These are phyloP conservation scores for Tamandua tetradactyla DNA, from an alignment of 2,797 vertebrate species.

Conservation along the genomic window DNA sequence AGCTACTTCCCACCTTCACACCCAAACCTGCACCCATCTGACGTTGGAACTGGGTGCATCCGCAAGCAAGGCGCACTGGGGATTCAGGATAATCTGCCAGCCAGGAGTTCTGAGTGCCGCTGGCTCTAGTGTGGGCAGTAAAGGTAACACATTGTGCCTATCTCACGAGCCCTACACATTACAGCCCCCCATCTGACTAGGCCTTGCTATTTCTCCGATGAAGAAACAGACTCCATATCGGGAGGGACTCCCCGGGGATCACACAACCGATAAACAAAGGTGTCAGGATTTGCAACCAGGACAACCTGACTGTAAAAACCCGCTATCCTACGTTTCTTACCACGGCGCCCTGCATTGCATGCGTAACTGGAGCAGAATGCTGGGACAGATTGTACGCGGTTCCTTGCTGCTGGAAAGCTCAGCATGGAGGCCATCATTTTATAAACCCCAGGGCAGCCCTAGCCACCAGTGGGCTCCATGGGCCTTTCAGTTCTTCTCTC, in stretches of 20 bases:
- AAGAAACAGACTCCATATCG: not conserved
- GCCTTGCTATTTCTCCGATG: not conserved
- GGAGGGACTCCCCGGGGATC: not conserved
- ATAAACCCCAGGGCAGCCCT: not conserved
- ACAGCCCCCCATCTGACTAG: not conserved
- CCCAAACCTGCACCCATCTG: not conserved
- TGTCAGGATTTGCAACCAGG: not conserved
- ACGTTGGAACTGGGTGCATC: fast-evolving
- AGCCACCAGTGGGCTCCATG: fast-evolving
- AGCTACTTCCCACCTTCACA: not conserved
- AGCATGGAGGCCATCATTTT: not conserved
- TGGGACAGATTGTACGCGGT: not conserved
- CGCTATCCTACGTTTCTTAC: too few relatives aligned
- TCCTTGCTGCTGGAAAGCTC: not conserved
- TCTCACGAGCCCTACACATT: fast-evolving
- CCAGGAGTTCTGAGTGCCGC: not conserved
- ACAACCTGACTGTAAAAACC: not conserved
- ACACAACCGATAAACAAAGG: not conserved
- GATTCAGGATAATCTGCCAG: not conserved
- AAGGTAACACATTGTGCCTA: fast-evolving
- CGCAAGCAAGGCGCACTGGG: not conserved
- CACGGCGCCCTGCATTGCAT: fast-evolving
- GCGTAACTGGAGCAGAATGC: not conserved
- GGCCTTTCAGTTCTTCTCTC: not conserved
- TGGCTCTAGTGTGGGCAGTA: not conserved